A percentile compares a stretch with the other conserved stretches of the same genome.
Conservation (phyloP, 1,140 invertebrate species). For the Xylocopa sonorina region DNA sequence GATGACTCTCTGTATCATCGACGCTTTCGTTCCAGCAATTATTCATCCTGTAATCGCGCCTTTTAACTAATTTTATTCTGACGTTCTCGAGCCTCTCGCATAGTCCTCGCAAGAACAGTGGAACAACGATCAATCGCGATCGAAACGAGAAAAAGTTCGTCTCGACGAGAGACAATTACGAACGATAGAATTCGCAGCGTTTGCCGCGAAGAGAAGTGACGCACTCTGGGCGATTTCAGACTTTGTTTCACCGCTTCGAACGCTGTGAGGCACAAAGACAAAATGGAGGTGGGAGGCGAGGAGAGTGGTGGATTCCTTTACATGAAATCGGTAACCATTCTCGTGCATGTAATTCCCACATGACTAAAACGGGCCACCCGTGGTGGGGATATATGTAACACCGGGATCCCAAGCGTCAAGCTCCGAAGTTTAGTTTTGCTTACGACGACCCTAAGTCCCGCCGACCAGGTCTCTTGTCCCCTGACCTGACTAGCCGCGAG, state of each 20-base stretch:
- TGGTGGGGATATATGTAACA: constrained; percentile 71
- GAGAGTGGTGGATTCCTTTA: constrained; percentile 20
- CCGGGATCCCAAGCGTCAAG: constrained; percentile 68
- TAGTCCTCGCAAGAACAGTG: too few relatives aligned
- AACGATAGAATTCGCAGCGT: not conserved
- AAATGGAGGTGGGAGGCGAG: not conserved
- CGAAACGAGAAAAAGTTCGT: too few relatives aligned
- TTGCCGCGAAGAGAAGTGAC: not conserved
- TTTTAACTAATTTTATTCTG: not conserved
- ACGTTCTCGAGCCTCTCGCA: too few relatives aligned
- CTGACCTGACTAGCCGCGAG: constrained; percentile 46
- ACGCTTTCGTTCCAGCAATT: not conserved
- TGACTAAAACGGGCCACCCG: constrained; percentile 58
- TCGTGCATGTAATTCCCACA: constrained; percentile 63
- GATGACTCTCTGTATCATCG: not conserved
- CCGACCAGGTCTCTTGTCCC: constrained; percentile 58
- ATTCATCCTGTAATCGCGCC: not conserved
- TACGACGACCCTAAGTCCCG: constrained; percentile 71
- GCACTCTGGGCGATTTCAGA: not conserved
- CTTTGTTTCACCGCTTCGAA: constrained; percentile 21
- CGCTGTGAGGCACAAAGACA: not conserved
- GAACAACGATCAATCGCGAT: too few relatives aligned
- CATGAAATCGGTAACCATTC: constrained; percentile 51
- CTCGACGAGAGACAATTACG: too few relatives aligned
- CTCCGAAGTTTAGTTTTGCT: constrained; percentile 74